Base-by-base conservation (phyloP, 1,140 invertebrate genomes). In the Trichomalopsis sarcophagae region DNA sequence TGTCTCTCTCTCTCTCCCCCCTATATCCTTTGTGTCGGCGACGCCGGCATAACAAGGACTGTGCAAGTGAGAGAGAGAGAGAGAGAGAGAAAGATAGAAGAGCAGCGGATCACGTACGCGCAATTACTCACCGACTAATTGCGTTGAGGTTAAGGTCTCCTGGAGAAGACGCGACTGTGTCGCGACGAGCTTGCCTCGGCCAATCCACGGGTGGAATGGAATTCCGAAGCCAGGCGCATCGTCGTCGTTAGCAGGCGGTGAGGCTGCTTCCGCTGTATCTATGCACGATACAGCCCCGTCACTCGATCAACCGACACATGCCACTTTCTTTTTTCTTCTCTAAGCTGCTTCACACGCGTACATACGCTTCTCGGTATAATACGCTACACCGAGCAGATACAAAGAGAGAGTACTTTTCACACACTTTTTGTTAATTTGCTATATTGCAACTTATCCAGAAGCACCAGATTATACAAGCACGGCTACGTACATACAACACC, bases 91-190 rank as follows among this genome's bases (percentile, higher is more conserved):
- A 44, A 66, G 33, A 76, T 23, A 36, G 73, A 7, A 69, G n/a
- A 69, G n/a, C 66, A 68, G 23, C 66, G n/a, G 21, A 27, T 71
- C 23, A 71, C 68, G 68, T 71, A 62, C 27, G 30, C 68, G 68
- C 68, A 71, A 14, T 17, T 75, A 82, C 81, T 82, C 73, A 82
- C 81, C 73, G 81, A 50, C 14, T 82, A 82, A 82, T 82, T 62
- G 27, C 81, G 73, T 69, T 44, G 75, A 77, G 62, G 74, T 78
- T 84, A 84, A 78, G 82, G 82, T 36, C 74, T 84, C 75, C 82
- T 78, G 82, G 82, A 69, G 62, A 78, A 71, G 36, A 78, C 10
- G 40, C 62, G 82, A 78, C 36, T 78, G 30, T 33, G 75, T 75
- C 62, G 75, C 81, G 50, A 76, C 81, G 50, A 76, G 30, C 2